Conservation (phyloP, 2,888 invertebrate genomes). For the Lycaena phlaeas region DNA sequence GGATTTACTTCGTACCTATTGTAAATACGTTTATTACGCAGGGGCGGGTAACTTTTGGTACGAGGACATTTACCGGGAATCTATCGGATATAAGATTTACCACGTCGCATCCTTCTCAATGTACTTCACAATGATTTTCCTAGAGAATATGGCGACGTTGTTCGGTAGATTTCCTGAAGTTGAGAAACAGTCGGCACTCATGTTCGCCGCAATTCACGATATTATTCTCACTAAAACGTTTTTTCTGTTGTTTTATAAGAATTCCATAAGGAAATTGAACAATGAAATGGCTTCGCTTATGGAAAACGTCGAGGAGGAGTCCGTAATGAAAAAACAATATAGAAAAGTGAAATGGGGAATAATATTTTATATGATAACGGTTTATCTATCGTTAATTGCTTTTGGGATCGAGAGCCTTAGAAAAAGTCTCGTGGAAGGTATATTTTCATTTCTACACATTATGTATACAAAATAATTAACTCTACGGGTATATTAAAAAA, state of each 20-base stretch:
- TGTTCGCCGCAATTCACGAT: slow-evolving; percentile 56
- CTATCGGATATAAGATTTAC: slow-evolving; percentile 36
- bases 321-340: slow-evolving; percentile 44
- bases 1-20: slow-evolving; percentile 36
- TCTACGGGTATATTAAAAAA: no score
- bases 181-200: slow-evolving; percentile 55
- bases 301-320: slow-evolving; percentile 38
- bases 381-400: slow-evolving; percentile 45
- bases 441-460: neutral
- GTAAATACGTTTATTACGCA: slow-evolving; percentile 48
- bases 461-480: no score
- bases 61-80: slow-evolving; percentile 39
- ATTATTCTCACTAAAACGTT: slow-evolving; percentile 54
- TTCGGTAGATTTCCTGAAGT: slow-evolving; percentile 49
- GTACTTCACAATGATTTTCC: slow-evolving; percentile 49
- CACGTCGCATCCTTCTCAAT: slow-evolving; percentile 37
- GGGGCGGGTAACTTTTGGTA: slow-evolving; percentile 53
- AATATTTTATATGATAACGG: slow-evolving; percentile 40
- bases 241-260: slow-evolving; percentile 45
- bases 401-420: slow-evolving; percentile 52
- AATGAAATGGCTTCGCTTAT: slow-evolving; percentile 47
- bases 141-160: slow-evolving; percentile 52
- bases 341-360: slow-evolving; percentile 45
- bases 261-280: slow-evolving; percentile 35
- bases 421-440: slow-evolving; percentile 43